phyloP scores from a whole-genome alignment of 2,888 invertebrate genomes.

The Sclerodermus sp. region DNA sequence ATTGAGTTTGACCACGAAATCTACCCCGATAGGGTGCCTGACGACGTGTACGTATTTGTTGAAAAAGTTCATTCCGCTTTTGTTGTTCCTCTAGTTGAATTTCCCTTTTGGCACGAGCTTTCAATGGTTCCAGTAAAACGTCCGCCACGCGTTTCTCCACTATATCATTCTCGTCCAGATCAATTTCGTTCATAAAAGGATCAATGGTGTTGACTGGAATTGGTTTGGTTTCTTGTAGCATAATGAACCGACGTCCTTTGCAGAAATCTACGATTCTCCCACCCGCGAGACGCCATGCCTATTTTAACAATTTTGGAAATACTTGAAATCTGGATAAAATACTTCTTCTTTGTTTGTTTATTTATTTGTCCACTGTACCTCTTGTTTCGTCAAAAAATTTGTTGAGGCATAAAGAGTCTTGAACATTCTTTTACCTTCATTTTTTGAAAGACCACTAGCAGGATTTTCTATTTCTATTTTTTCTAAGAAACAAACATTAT shows the following conservation, averaged over 20 bases:
- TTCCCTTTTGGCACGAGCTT: constrained; percentile 36
- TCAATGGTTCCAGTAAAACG: constrained; percentile 29
- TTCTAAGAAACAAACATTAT: constrained; percentile 57
- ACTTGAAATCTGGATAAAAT: constrained; percentile 1
- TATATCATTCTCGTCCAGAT: constrained; percentile 42
- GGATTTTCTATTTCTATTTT: constrained; percentile 37
- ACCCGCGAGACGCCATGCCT: constrained; percentile 59
- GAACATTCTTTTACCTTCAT: constrained; percentile 17
- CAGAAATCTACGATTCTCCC: constrained; percentile 59
- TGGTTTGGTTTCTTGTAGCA: constrained; percentile 48
- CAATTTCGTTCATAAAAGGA: constrained; percentile 44
- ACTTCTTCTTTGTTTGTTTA: neutral
- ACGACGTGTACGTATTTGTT: constrained; percentile 38
- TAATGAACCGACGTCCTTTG: constrained; percentile 53
- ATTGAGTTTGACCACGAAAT: constrained; percentile 79
- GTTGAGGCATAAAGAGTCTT: constrained; percentile 44
- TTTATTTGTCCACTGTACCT: constrained; percentile 44
- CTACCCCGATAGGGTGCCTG: constrained; percentile 52
- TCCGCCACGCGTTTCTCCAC: constrained; percentile 28
- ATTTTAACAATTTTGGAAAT: constrained; percentile 37
- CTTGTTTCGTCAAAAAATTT: constrained; percentile 52
- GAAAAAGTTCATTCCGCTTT: constrained; percentile 16
- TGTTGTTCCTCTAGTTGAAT: constrained; percentile 30
- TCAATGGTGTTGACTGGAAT: constrained; percentile 18
- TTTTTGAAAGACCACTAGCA: constrained; percentile 19